These are phyloP conservation scores for Corythaeola cristata DNA, from an alignment of 2,113 vertebrate species.

Conservation along the genomic window DNA sequence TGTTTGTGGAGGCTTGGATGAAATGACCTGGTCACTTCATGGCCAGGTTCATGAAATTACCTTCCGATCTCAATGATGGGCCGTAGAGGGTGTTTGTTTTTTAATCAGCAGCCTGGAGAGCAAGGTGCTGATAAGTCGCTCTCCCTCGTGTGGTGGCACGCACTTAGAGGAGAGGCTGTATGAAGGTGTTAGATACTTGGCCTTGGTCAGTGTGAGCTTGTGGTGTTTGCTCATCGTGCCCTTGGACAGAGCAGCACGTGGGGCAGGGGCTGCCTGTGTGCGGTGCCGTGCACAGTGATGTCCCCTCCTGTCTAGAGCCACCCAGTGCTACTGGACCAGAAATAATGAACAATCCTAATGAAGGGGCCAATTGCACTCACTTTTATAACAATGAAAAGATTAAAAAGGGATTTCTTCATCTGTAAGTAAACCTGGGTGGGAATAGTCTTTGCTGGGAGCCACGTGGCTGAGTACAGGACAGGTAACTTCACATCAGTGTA, in stretches of 20 bases:
- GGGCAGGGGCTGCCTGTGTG: not conserved
- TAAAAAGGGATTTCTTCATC: not conserved
- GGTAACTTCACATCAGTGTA: not conserved
- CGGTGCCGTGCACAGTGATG: too few relatives aligned
- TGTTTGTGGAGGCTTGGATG: not conserved
- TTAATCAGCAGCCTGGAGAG: not conserved
- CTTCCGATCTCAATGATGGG: not conserved
- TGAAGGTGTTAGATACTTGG: too few relatives aligned
- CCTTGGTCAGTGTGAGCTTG: not conserved
- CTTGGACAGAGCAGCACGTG: too few relatives aligned
- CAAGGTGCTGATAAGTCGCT: not conserved
- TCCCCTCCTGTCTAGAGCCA: not conserved
- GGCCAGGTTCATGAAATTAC: not conserved
- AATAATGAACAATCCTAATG: too few relatives aligned
- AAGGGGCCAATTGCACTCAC: fast-evolving
- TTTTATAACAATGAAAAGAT: not conserved
- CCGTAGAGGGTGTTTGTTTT: fast-evolving
- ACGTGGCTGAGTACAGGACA: too few relatives aligned
- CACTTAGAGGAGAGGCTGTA: not conserved
- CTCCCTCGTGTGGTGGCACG: not conserved
- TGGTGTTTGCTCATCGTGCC: not conserved
- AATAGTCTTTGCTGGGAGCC: not conserved
- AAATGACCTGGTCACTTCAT: not conserved
- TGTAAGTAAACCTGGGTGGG: not conserved
- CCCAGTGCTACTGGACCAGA: not conserved